These are phyloP conservation scores for Drosophila melanica DNA, from an alignment of 1,140 invertebrate genomes.

Conservation along the genomic window DNA sequence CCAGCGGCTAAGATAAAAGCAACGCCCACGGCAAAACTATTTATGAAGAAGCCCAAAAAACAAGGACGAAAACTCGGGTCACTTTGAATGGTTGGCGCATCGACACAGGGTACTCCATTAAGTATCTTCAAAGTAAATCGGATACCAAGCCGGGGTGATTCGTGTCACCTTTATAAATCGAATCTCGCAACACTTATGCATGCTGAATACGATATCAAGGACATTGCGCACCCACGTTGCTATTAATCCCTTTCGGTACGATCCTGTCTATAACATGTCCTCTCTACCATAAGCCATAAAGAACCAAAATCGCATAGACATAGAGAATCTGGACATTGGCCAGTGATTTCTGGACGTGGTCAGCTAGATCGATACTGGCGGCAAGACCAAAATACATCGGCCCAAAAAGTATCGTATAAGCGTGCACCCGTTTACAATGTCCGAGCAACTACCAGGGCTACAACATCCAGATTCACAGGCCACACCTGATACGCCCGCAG, in stretches of 20 bases:
- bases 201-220: slow-evolving; percentile 14
- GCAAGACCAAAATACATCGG: not conserved
- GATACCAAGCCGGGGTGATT: not conserved
- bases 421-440: slow-evolving; percentile 24
- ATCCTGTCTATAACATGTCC: slow-evolving; percentile 2
- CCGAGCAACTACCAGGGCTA: slow-evolving; percentile 54
- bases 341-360: slow-evolving; percentile 37
- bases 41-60: not conserved
- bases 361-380: slow-evolving; percentile 53
- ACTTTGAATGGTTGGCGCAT: not conserved
- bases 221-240: slow-evolving; percentile 15
- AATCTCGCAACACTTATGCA: slow-evolving; percentile 15
- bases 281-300: not conserved
- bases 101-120: not conserved
- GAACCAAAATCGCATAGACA: slow-evolving; percentile 10
- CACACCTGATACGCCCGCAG: slow-evolving; percentile 59
- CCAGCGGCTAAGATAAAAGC: no score
- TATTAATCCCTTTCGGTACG: slow-evolving; percentile 15
- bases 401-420: not conserved
- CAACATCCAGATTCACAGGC: slow-evolving; percentile 44
- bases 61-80: not conserved
- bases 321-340: slow-evolving; percentile 36
- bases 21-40: not conserved
- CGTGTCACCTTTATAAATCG: not conserved
- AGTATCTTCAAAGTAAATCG: not conserved